A percentile compares a stretch with the other conserved stretches of the same genome.
These are phyloP conservation scores for Brachymystax lenok DNA, from an alignment of 2,797 vertebrate genomes.

Conservation along the genomic window DNA sequence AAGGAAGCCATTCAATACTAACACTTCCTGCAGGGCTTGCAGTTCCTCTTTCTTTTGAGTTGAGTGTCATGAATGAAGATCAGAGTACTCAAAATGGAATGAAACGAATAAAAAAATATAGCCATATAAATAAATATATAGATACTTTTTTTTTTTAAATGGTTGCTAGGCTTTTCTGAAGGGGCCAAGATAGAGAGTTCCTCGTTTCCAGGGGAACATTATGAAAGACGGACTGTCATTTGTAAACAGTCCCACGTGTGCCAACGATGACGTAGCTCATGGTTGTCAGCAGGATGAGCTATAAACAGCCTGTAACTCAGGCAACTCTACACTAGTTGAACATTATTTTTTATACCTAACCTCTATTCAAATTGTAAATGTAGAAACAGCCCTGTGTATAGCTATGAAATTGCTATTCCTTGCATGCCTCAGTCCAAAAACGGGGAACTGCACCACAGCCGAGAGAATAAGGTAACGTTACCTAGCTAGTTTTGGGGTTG, in stretches of 20 bases:
- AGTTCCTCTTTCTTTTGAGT: too few relatives aligned
- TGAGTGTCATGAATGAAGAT: too few relatives aligned
- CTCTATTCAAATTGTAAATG: background rate
- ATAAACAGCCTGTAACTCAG: background rate
- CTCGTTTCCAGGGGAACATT: background rate
- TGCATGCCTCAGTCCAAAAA: constrained; percentile 82
- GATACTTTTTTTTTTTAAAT: too few relatives aligned
- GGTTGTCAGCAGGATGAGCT: background rate
- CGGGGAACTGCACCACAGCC: constrained; percentile 91
- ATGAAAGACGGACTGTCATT: constrained; percentile 9
- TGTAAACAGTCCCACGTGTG: constrained; percentile 6
- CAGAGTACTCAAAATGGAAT: too few relatives aligned
- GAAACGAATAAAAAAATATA: too few relatives aligned
- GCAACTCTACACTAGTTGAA: background rate
- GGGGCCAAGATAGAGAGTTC: background rate
- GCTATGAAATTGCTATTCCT: constrained; percentile 88
- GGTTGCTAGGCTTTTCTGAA: background rate
- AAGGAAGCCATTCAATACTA: background rate
- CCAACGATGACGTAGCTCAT: background rate
- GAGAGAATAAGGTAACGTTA: constrained; percentile 85
- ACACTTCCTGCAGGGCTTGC: background rate
- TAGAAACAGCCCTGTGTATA: constrained; percentile 7
- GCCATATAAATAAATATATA: too few relatives aligned
- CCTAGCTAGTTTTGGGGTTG: background rate
- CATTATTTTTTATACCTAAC: background rate